These are phyloP conservation scores for Labia minor DNA, from an alignment of 2,888 invertebrate species.

Conservation along the genomic window DNA sequence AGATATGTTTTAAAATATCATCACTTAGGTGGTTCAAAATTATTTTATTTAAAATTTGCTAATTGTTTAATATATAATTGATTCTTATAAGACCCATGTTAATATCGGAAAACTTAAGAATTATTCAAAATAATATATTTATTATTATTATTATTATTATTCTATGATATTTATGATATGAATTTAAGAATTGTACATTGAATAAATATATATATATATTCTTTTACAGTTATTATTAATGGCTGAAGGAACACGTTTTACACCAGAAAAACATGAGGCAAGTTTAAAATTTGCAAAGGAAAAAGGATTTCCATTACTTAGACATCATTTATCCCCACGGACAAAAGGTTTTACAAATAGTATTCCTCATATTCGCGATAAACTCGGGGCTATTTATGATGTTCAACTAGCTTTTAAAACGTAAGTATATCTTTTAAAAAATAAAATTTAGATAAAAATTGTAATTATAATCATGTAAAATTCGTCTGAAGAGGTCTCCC, in stretches of 20 bases:
- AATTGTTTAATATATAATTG: no score
- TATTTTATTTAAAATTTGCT: no score
- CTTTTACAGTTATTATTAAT: constrained; percentile 65
- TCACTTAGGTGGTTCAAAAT: no score
- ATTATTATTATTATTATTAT: no score
- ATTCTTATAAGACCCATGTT: no score
- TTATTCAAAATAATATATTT: no score
- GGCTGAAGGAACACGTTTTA: constrained; percentile 90
- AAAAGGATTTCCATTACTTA: constrained; percentile 71
- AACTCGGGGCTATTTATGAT: constrained; percentile 74
- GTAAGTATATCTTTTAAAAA: constrained; percentile 29
- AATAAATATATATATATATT: no score
- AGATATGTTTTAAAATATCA: no score
- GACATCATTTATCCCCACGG: constrained; percentile 85
- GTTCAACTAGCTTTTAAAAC: constrained; percentile 58
- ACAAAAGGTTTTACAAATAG: constrained; percentile 90
- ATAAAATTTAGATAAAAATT: background rate
- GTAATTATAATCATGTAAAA: background rate
- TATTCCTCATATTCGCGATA: constrained; percentile 66
- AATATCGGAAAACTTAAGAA: no score
- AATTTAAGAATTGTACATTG: no score
- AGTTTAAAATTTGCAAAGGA: constrained; percentile 78
- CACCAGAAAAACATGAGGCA: constrained; percentile 71
- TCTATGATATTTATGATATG: no score
- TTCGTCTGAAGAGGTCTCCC: background rate